These are phyloP conservation scores for Drosophila azteca DNA, from an alignment of 1,140 invertebrate species.

Conservation along the genomic window DNA sequence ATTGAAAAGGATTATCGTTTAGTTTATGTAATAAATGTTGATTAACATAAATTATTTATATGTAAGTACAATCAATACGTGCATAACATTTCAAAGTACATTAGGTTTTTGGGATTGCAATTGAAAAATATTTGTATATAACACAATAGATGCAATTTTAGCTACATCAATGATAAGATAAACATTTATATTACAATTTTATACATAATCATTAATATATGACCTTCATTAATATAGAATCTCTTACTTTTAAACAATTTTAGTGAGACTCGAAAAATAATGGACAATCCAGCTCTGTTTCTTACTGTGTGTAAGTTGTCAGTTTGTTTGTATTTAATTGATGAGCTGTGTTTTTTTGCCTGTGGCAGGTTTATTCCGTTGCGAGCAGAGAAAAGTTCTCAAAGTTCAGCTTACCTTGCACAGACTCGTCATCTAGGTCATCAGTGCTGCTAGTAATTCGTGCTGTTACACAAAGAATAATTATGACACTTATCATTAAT, in stretches of 20 bases:
- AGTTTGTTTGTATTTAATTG: constrained; percentile 38
- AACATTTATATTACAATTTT: constrained; percentile 57
- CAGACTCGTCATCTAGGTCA: constrained; percentile 92
- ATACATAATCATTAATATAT: constrained; percentile 46
- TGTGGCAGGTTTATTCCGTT: constrained; percentile 74
- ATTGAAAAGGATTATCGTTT: too few relatives aligned
- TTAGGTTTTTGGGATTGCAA: background rate
- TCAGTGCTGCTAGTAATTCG: constrained; percentile 93
- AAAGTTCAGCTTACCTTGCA: constrained; percentile 87
- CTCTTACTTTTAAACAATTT: constrained; percentile 34
- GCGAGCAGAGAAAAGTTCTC: constrained; percentile 83
- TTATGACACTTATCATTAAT: background rate
- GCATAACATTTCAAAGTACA: too few relatives aligned
- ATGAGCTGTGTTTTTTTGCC: constrained; percentile 46
- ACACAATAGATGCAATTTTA: constrained; percentile 29
- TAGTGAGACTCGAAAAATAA: constrained; percentile 44
- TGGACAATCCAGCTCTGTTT: constrained; percentile 28
- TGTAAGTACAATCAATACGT: too few relatives aligned
- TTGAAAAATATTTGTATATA: constrained; percentile 29
- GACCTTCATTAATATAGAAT: constrained; percentile 48
- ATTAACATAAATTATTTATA: too few relatives aligned
- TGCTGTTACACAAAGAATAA: constrained; percentile 75
- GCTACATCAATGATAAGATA: constrained; percentile 17
- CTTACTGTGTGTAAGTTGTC: constrained; percentile 23
- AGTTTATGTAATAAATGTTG: too few relatives aligned